A percentile compares a stretch with the other conserved stretches of the same genome.
These are phyloP conservation scores for Lagria hirta DNA, from an alignment of 2,888 invertebrate genomes.

Conservation along the genomic window DNA sequence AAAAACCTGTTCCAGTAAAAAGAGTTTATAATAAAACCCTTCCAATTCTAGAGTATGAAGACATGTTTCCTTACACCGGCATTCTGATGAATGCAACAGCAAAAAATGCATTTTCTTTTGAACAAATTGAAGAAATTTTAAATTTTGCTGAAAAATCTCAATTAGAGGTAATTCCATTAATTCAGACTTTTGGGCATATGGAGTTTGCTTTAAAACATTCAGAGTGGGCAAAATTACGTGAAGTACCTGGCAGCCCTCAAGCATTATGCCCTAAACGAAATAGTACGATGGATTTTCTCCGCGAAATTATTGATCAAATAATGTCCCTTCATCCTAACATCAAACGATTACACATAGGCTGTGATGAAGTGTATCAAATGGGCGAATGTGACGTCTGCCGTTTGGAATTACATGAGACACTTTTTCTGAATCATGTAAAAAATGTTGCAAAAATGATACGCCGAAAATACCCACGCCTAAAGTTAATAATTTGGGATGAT, in stretches of 20 bases:
- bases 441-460: conserved; percentile 63
- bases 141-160: conserved; percentile 59
- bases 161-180: conserved; percentile 70
- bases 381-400: conserved; percentile 67
- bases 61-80: conserved; percentile 76
- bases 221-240: conserved; percentile 65
- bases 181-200: conserved; percentile 77
- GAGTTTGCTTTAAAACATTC: conserved; percentile 70
- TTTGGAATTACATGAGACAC: conserved; percentile 55
- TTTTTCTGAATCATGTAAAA: conserved; percentile 66
- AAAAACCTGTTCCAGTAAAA: too few species aligned
- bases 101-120: conserved; percentile 62
- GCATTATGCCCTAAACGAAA: conserved; percentile 72
- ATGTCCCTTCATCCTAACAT: conserved; percentile 46
- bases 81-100: conserved; percentile 59
- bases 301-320: conserved; percentile 69
- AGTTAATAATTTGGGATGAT: conserved; percentile 78
- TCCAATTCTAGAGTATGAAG: conserved; percentile 73
- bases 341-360: conserved; percentile 69
- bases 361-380: conserved; percentile 74
- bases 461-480: conserved; percentile 60
- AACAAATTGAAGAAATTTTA: conserved; percentile 61
- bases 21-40: too few species aligned
- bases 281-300: conserved; percentile 62
- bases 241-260: conserved; percentile 67